Evolutionary conservation across 2,797 vertebrate species (phyloP).

Genomic region (Perodicticus potto): DNA sequence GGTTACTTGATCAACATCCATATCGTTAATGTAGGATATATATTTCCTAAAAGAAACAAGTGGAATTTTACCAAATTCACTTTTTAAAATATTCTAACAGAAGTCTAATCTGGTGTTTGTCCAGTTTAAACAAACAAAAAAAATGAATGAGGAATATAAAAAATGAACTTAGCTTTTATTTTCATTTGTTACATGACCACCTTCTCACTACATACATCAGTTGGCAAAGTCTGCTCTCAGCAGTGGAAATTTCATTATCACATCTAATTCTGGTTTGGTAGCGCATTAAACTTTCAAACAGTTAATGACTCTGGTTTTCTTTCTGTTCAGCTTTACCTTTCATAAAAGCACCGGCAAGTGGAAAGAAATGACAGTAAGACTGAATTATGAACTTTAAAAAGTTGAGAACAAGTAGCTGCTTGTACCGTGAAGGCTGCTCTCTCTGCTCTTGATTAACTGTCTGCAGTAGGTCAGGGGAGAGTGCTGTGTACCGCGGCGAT

Average conservation of each 20-base stretch:
- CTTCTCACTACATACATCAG: conserved; percentile 88
- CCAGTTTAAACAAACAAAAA: conserved; percentile 81
- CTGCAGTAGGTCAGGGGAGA: conserved; percentile 64
- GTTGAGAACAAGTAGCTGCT: conserved; percentile 83
- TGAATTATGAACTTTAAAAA: conserved; percentile 86
- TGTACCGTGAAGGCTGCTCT: conserved; percentile 77
- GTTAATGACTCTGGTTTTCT: conserved; percentile 91
- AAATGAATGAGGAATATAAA: conserved; percentile 81
- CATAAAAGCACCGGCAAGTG: conserved; percentile 80
- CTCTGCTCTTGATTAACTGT: conserved; percentile 77
- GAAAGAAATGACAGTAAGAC: conserved; percentile 85
- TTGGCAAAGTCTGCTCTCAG: conserved; percentile 86
- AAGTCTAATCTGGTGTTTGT: conserved; percentile 80
- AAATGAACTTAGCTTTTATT: conserved; percentile 80
- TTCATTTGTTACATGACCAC: conserved; percentile 83
- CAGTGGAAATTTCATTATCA: conserved; percentile 90
- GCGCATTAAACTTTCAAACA: conserved; percentile 88
- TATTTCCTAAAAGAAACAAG: conserved; percentile 68
- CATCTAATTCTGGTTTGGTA: conserved; percentile 90
- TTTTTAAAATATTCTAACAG: conserved; percentile 75
- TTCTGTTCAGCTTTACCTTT: conserved; percentile 84
- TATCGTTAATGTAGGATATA: background rate
- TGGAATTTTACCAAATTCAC: conserved; percentile 80
- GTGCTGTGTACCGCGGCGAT: background rate
- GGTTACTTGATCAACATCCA: conserved; percentile 24